Base-by-base conservation (phyloP, 2,113 vertebrate species). In the Clinocottus analis region DNA sequence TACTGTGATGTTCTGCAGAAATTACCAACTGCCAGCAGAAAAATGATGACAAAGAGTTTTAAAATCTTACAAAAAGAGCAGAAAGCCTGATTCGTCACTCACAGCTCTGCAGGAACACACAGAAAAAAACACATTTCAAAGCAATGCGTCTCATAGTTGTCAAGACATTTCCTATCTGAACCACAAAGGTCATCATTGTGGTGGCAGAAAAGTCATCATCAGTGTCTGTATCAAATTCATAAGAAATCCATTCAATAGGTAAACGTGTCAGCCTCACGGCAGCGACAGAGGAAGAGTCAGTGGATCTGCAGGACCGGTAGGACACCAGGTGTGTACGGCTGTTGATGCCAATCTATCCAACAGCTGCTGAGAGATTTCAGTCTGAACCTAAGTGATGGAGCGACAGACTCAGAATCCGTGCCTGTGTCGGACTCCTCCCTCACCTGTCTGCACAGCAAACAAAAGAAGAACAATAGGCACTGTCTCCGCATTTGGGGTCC, bases 401-500 rank as follows among this genome's bases (percentile, higher is more conserved):
- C 8, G 27, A 41, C 69, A 23, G 7, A 72, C 11, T 17, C 16
- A 39, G 49, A 23, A 17, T 29, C 29, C 33, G 9, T 59, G 58
- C 49, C 53, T 16, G 11, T 71, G 37, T 60, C 43, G n/a, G 62
- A 37, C 39, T 66, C 58, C 59, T 39, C 66, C 45, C 43, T 72
- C 53, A 72, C 75, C 59, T 85, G 79, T 65, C 71, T 77, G 29
- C 1, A 21, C 31, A 75, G 61, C 61, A 75, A 67, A 80, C 67
- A 82, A 76, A 84, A 75, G 51, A 63, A 25, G 47, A 80, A 74
- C 51, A 83, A 77, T 33, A 25, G 55, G 39, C 80, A 64, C 7
- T 1, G 25, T 77, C 56, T 75, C 37, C 4, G 58, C 60, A 74
- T 85, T 69, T 53, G 41, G 51, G 55, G 43, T 72, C 19, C 62